Conservation (phyloP, 2,797 vertebrate genomes). For the Linurgus olivaceus region DNA sequence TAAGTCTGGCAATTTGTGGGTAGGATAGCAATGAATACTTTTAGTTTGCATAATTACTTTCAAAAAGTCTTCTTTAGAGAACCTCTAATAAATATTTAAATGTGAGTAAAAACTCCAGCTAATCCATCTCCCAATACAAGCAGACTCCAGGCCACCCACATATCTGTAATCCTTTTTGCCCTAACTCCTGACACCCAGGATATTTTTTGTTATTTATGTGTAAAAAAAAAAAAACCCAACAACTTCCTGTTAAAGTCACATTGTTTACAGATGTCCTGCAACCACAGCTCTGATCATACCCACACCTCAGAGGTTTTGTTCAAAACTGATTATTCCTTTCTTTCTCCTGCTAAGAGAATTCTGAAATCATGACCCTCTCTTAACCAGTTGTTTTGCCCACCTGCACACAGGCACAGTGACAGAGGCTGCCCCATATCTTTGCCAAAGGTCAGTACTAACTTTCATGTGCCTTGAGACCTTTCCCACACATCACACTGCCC, state of each 20-base stretch:
- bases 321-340: background rate
- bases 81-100: background rate
- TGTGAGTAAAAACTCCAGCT: background rate
- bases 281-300: background rate
- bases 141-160: background rate
- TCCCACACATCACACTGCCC: background rate
- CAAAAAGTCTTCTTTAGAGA: background rate
- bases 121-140: background rate
- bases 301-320: background rate
- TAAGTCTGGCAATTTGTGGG: background rate
- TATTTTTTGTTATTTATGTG: background rate
- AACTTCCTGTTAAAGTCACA: background rate
- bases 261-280: background rate
- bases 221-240: background rate
- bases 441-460: background rate
- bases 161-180: background rate
- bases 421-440: background rate
- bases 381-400: background rate
- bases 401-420: background rate
- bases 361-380: background rate
- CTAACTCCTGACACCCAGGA: background rate
- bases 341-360: background rate
- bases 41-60: background rate
- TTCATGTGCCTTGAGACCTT: background rate
- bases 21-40: background rate